These are phyloP conservation scores for Heliconius nattereri DNA, from an alignment of 1,140 invertebrate genomes.

Conservation along the genomic window DNA sequence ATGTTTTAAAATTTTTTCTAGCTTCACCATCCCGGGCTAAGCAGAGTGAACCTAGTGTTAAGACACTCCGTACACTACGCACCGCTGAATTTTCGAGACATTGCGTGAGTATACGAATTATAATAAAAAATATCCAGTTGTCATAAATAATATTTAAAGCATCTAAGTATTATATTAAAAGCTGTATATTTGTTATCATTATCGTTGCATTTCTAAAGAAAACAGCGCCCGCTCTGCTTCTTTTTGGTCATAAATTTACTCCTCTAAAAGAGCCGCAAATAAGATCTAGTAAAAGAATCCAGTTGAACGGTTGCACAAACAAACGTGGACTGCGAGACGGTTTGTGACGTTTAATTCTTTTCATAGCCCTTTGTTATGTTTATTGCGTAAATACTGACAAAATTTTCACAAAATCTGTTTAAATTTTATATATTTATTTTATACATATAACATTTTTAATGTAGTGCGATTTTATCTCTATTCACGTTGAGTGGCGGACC, in stretches of 20 bases:
- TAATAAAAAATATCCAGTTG: background rate
- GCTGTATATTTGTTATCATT: background rate
- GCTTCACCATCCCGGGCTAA: no score
- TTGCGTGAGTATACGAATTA: background rate
- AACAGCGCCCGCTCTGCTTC: background rate
- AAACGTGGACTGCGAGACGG: conserved; percentile 1
- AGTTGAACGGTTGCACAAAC: background rate
- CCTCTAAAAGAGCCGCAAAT: background rate
- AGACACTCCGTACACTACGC: no score
- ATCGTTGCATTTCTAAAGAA: conserved; percentile 5
- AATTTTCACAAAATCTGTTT: background rate
- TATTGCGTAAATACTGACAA: background rate
- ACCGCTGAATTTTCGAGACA: no score
- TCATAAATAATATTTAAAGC: background rate
- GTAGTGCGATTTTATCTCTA: no score
- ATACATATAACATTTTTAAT: no score
- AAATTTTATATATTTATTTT: background rate
- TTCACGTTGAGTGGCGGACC: no score
- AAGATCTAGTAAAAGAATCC: background rate
- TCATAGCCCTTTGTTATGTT: background rate
- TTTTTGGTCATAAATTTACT: background rate
- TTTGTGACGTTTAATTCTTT: conserved; percentile 4
- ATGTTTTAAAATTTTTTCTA: no score
- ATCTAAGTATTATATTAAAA: conserved; percentile 1
- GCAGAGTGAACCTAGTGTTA: no score